Evolutionary conservation across 2,113 vertebrate genomes (phyloP).

Genomic region (Cranoglanis bouderius): DNA sequence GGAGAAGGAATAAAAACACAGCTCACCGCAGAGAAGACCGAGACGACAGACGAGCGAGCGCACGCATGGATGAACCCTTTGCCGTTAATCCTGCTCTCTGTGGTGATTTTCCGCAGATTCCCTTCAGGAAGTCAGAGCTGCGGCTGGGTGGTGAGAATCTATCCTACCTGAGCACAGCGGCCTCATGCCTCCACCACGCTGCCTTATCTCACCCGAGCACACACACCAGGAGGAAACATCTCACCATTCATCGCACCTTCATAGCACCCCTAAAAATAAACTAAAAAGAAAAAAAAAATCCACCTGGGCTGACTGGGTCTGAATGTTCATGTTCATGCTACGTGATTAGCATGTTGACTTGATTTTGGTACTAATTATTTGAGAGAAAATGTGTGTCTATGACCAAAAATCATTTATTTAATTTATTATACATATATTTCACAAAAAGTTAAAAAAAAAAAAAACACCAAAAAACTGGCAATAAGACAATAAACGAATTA

Average conservation of each 20-base stretch:
- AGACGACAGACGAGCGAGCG: background rate
- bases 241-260: background rate
- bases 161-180: background rate
- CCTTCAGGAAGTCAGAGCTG: conserved; percentile 1
- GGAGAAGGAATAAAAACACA: background rate
- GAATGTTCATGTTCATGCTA: background rate
- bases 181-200: background rate
- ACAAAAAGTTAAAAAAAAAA: background rate
- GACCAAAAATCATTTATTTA: too few relatives aligned
- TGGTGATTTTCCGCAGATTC: conserved; percentile 7
- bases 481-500: background rate
- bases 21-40: background rate
- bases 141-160: background rate
- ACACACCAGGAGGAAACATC: conserved; percentile 15
- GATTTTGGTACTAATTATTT: background rate
- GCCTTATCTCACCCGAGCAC: conserved; percentile 6
- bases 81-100: conserved; percentile 1
- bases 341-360: background rate
- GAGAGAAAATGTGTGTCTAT: background rate
- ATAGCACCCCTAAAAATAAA: background rate
- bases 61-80: background rate
- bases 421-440: too few relatives aligned
- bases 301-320: too few relatives aligned
- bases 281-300: too few relatives aligned
- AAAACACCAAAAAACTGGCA: background rate